These are phyloP conservation scores for Cygnus olor DNA, from an alignment of 2,797 vertebrate genomes.

Conservation along the genomic window DNA sequence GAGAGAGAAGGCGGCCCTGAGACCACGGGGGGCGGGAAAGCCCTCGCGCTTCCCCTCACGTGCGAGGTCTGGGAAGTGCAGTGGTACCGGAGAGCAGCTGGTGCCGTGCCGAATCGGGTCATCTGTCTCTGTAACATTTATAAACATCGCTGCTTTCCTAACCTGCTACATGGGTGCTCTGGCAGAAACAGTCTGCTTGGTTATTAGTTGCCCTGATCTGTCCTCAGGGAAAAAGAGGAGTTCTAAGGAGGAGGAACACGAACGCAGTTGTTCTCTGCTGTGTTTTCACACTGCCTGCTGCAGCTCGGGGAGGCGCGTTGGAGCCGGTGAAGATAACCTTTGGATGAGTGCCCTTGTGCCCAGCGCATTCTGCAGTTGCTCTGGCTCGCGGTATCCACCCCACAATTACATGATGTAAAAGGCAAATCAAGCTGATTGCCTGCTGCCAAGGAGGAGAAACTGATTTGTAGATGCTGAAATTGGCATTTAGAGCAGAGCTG, in stretches of 20 bases:
- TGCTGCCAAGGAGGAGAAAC: background rate
- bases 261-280: background rate
- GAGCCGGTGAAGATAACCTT: background rate
- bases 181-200: background rate
- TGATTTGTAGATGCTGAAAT: background rate
- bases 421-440: background rate
- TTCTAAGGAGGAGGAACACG: background rate
- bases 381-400: background rate
- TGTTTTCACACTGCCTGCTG: background rate
- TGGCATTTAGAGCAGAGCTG: background rate
- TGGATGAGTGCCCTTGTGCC: background rate
- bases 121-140: background rate
- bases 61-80: background rate
- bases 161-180: background rate
- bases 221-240: background rate
- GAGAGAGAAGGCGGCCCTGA: background rate
- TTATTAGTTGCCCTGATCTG: background rate
- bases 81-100: background rate
- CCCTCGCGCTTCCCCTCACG: fast-evolving
- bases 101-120: background rate
- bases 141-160: fast-evolving
- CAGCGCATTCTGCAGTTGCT: background rate
- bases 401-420: background rate
- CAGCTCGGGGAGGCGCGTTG: background rate
- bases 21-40: background rate